Conservation (phyloP, 2,113 vertebrate genomes). For the Pogona vitticeps region DNA sequence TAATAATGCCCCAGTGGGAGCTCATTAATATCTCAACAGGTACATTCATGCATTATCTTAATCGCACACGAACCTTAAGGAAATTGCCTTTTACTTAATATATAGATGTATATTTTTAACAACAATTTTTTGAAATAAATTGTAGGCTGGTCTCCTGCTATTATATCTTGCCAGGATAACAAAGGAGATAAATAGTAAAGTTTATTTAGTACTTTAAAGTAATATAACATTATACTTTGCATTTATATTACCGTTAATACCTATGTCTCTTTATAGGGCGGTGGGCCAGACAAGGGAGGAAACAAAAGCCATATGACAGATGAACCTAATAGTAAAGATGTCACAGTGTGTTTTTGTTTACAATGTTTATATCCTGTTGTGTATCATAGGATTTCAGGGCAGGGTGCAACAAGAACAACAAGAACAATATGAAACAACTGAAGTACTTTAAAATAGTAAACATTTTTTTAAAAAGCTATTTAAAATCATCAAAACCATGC, state of each 20-base stretch:
- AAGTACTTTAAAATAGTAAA: no score
- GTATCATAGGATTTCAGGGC: no score
- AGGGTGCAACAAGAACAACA: no score
- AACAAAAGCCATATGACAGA: neutral
- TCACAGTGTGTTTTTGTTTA: no score
- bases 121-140: constrained; percentile 31
- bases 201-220: constrained; percentile 6
- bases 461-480: no score
- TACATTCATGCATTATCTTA: constrained; percentile 66
- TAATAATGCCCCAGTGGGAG: constrained; percentile 67
- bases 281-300: no score
- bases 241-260: neutral
- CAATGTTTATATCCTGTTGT: no score
- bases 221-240: neutral
- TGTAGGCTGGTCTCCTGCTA: constrained; percentile 33
- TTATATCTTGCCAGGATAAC: neutral
- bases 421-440: no score
- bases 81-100: constrained; percentile 63
- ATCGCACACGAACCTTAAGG: constrained; percentile 64
- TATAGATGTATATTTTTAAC: constrained; percentile 41
- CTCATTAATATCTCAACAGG: constrained; percentile 77
- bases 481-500: no score
- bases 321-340: neutral
- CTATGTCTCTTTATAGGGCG: neutral
- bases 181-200: neutral